Evolutionary conservation across 2,797 vertebrate genomes (phyloP).

Genomic region (Pampus argenteus): DNA sequence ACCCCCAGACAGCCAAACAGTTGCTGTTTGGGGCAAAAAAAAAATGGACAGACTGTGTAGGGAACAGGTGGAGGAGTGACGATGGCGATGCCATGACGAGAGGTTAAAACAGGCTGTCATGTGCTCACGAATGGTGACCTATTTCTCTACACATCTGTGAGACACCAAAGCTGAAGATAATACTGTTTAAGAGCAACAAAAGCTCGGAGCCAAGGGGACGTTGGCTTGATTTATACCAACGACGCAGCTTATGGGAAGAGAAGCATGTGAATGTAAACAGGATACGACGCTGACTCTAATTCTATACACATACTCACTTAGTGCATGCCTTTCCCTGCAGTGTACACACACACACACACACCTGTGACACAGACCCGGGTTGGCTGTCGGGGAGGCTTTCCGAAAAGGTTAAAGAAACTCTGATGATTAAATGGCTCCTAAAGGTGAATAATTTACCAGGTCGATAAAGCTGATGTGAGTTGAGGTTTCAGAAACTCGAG

Average conservation of each 20-base stretch:
- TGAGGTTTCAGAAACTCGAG: not conserved
- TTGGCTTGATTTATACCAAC: conserved; percentile 25
- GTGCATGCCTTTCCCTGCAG: conserved; percentile 63
- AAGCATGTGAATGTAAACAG: conserved; percentile 70
- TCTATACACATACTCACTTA: conserved; percentile 67
- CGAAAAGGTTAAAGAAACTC: conserved; percentile 50
- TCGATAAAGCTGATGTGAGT: conserved; percentile 35
- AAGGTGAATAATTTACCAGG: conserved; percentile 71
- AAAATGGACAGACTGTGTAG: conserved; percentile 32
- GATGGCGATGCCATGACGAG: not conserved
- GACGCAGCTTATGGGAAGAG: conserved; percentile 21
- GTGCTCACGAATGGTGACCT: not conserved
- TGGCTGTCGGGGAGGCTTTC: conserved; percentile 20
- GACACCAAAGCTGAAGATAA: conserved; percentile 11
- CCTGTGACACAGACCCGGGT: conserved; percentile 46
- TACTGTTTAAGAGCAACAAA: conserved; percentile 15
- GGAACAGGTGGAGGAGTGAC: conserved; percentile 66
- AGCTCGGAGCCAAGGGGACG: not conserved
- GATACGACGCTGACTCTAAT: conserved; percentile 46
- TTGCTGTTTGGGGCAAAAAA: conserved; percentile 57
- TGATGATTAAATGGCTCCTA: conserved; percentile 55
- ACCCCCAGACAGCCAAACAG: conserved; percentile 40
- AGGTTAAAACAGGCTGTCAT: not conserved
- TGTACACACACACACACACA: conserved; percentile 74
- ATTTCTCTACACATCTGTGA: conserved; percentile 17